Evolutionary conservation across 2,113 vertebrate genomes (phyloP).

Genomic region (Penelope pileata): DNA sequence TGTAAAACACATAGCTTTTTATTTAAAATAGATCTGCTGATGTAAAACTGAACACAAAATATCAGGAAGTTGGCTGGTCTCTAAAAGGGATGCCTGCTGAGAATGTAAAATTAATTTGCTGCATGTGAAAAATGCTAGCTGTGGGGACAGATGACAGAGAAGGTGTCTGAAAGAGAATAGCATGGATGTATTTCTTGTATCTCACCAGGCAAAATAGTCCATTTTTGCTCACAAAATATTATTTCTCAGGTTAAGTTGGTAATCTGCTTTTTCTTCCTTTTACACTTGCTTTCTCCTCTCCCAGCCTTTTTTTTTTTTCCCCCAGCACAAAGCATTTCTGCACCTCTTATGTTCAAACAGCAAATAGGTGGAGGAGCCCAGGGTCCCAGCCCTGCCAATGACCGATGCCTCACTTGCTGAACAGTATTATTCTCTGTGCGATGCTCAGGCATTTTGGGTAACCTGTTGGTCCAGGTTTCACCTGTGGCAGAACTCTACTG

Average conservation of each 20-base stretch:
- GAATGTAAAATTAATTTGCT: constrained; percentile 64
- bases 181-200: background rate
- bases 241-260: background rate
- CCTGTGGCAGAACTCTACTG: background rate
- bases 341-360: background rate
- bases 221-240: background rate
- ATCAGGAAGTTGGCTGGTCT: constrained; percentile 58
- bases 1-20: constrained; percentile 65
- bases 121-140: constrained; percentile 50
- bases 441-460: background rate
- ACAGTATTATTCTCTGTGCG: background rate
- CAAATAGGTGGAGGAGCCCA: background rate
- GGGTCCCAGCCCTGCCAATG: background rate
- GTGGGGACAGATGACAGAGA: constrained; percentile 51
- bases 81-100: constrained; percentile 51
- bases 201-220: background rate
- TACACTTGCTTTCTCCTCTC: background rate
- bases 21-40: constrained; percentile 65
- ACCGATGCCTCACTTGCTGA: background rate
- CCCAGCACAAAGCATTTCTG: background rate
- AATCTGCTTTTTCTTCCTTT: background rate
- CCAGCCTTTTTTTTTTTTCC: background rate
- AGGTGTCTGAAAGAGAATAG: constrained; percentile 29
- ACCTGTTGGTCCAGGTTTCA: accelerated
- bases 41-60: constrained; percentile 52